Conservation (phyloP, 2,888 invertebrate genomes). For the Cremastinae sp. region DNA sequence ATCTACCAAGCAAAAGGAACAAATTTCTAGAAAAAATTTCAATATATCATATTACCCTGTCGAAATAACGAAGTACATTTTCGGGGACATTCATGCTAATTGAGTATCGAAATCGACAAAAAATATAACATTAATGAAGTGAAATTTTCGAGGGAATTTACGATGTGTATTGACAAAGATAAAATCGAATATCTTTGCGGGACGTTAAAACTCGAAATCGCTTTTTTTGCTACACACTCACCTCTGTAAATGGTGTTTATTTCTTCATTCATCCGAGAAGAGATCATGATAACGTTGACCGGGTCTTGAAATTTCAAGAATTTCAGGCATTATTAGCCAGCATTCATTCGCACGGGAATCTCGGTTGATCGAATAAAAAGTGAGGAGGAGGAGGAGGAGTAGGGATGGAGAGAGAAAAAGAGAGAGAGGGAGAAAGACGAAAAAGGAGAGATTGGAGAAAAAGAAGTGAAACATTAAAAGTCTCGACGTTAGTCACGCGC, state of each 20-base stretch:
- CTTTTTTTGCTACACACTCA: too few relatives aligned
- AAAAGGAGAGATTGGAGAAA: constrained; percentile 10
- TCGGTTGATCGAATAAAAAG: constrained; percentile 18
- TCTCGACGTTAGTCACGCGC: constrained; percentile 50
- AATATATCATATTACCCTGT: too few relatives aligned
- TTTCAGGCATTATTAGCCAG: constrained; percentile 33
- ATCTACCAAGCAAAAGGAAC: too few relatives aligned
- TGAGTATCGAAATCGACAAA: too few relatives aligned
- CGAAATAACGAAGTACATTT: too few relatives aligned
- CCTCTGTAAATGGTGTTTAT: background rate
- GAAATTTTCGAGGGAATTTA: too few relatives aligned
- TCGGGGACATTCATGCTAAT: too few relatives aligned
- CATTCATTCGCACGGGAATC: constrained; percentile 34
- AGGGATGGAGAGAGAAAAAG: constrained; percentile 8
- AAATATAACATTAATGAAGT: too few relatives aligned
- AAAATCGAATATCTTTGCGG: too few relatives aligned
- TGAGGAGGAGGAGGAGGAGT: constrained; percentile 2
- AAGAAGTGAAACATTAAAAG: constrained; percentile 36
- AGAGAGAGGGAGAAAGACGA: constrained; percentile 3
- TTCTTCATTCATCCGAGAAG: background rate
- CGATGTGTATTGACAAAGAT: too few relatives aligned
- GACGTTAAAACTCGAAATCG: too few relatives aligned
- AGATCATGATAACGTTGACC: constrained; percentile 15
- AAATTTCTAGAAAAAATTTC: too few relatives aligned
- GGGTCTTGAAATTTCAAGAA: constrained; percentile 23